These are phyloP conservation scores for Plecturocebus donacophilus DNA, from an alignment of 2,113 vertebrate genomes.

Conservation along the genomic window DNA sequence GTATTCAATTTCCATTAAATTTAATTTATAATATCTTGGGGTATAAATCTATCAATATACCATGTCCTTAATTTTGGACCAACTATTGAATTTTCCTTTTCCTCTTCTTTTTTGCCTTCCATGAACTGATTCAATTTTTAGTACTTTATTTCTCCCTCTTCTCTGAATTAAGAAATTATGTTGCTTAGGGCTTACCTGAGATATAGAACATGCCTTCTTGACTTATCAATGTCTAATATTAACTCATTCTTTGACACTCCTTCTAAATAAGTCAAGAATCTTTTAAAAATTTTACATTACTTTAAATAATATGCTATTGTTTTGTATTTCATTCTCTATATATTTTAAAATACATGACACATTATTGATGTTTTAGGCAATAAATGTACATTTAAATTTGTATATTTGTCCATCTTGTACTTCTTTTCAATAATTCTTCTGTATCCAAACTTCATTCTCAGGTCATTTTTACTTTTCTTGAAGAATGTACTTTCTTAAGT, in stretches of 20 bases:
- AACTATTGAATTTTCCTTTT: background rate
- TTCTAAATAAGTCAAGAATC: background rate
- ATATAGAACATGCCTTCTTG: background rate
- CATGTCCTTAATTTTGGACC: background rate
- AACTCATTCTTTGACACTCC: background rate
- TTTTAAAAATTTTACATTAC: background rate
- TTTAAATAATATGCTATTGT: background rate
- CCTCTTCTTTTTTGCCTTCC: background rate
- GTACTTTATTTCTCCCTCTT: background rate
- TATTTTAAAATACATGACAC: background rate
- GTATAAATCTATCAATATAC: background rate
- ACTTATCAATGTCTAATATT: background rate
- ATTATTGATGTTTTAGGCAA: background rate
- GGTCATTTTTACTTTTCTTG: background rate
- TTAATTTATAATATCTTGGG: background rate
- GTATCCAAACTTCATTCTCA: background rate
- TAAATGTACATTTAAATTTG: background rate
- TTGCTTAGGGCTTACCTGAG: background rate
- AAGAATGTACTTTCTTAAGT: background rate
- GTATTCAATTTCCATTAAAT: background rate
- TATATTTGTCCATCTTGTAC: background rate
- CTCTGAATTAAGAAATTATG: background rate
- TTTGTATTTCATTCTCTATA: background rate
- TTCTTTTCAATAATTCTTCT: background rate
- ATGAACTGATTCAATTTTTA: background rate